Conservation (phyloP, 2,888 invertebrate species). For the Chymomyza procnemis region DNA sequence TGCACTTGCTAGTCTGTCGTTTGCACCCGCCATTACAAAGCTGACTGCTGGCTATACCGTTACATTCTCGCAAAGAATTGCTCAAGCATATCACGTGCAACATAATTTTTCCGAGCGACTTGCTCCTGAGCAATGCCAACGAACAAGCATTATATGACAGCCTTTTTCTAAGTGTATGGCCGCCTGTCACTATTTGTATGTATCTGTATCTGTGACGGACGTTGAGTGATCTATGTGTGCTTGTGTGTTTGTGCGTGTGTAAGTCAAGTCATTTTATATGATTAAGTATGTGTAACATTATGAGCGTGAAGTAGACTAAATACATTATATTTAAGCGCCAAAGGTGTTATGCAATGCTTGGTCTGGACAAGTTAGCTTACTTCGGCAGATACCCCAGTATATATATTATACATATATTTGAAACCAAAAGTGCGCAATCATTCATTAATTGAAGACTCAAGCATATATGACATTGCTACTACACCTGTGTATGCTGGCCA, state of each 20-base stretch:
- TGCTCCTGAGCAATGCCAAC: slow-evolving; percentile 45
- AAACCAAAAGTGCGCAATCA: neutral
- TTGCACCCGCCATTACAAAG: slow-evolving; percentile 25
- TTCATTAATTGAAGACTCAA: neutral
- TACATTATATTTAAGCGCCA: slow-evolving; percentile 65
- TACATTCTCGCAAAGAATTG: slow-evolving; percentile 54
- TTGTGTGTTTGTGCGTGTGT: slow-evolving; percentile 9
- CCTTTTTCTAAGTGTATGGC: neutral
- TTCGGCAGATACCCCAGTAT: neutral
- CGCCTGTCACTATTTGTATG: too few species aligned
- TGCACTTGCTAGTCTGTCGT: slow-evolving; percentile 16
- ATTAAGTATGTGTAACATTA: slow-evolving; percentile 54
- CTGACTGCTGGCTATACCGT: slow-evolving; percentile 4
- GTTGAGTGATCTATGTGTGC: slow-evolving; percentile 13
- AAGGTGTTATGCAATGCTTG: slow-evolving; percentile 57
- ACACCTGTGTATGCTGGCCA: neutral
- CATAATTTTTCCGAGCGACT: slow-evolving; percentile 76
- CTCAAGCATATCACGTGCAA: slow-evolving; percentile 76
- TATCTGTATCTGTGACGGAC: neutral
- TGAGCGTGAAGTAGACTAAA: slow-evolving; percentile 70
- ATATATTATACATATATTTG: neutral
- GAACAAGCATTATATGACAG: slow-evolving; percentile 59
- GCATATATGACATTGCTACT: neutral
- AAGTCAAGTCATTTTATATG: slow-evolving; percentile 24
- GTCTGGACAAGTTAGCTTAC: neutral